These are phyloP conservation scores for Homarus gammarus DNA, from an alignment of 2,888 invertebrate species.

Conservation along the genomic window DNA sequence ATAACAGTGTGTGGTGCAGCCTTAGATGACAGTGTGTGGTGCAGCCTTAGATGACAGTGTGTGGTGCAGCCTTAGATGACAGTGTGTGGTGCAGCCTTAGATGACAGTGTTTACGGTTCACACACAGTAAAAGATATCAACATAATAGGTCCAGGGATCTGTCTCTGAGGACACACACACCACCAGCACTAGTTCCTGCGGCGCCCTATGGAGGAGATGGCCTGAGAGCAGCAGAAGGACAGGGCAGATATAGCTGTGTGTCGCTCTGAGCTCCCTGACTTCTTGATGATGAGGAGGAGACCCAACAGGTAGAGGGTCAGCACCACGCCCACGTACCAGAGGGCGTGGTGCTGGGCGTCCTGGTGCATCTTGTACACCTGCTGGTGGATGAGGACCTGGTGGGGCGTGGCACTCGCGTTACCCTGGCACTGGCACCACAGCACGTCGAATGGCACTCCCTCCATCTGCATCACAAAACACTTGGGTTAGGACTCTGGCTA, in stretches of 20 bases:
- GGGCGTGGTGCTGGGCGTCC: conserved; percentile 53
- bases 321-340: conserved; percentile 60
- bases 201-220: conserved; percentile 27
- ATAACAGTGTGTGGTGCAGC: no score
- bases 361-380: conserved; percentile 49
- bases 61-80: no score
- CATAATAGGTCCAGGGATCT: no score
- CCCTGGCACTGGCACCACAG: conserved; percentile 62
- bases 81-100: no score
- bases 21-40: no score
- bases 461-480: conserved; percentile 28
- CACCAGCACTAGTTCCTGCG: conserved; percentile 5
- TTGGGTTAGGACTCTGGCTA: no score
- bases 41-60: no score
- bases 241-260: conserved; percentile 51
- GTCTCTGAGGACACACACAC: no score
- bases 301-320: conserved; percentile 50
- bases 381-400: conserved; percentile 35
- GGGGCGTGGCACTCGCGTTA: conserved; percentile 55
- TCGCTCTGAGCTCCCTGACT: conserved; percentile 48
- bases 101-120: no score
- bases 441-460: conserved; percentile 22
- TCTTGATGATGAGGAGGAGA: conserved; percentile 40
- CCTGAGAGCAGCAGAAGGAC: conserved; percentile 51
- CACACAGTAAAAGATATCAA: no score